Conservation (phyloP, 2,113 vertebrate genomes). For the Paralichthys olivaceus region DNA sequence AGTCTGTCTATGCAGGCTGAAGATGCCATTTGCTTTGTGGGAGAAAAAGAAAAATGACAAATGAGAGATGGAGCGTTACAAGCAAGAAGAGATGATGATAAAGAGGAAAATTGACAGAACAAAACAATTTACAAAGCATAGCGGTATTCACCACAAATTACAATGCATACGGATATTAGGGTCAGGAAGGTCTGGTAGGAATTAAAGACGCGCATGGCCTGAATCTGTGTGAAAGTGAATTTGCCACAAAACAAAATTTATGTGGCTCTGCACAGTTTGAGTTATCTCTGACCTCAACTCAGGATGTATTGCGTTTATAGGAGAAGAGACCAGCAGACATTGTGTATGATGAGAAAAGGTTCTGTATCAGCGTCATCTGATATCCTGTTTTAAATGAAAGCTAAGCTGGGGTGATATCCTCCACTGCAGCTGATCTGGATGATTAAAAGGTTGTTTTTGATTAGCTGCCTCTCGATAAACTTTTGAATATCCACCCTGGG, state of each 20-base stretch:
- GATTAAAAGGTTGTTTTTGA: slow-evolving; percentile 71
- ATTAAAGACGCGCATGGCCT: slow-evolving; percentile 31
- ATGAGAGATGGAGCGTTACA: slow-evolving; percentile 39
- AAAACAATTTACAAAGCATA: slow-evolving; percentile 36
- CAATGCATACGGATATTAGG: slow-evolving; percentile 21
- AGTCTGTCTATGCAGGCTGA: slow-evolving; percentile 49
- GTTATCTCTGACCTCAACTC: slow-evolving; percentile 47
- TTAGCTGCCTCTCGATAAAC: slow-evolving; percentile 61
- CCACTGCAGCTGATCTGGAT: slow-evolving; percentile 39
- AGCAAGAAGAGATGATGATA: slow-evolving; percentile 36
- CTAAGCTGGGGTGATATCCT: slow-evolving; percentile 65
- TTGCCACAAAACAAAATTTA: slow-evolving; percentile 31
- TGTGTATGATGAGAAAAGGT: slow-evolving; percentile 53
- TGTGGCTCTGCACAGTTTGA: slow-evolving; percentile 43
- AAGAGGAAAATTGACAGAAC: slow-evolving; percentile 39
- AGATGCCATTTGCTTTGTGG: slow-evolving; percentile 40
- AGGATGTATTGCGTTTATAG: slow-evolving; percentile 35
- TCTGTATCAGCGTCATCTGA: slow-evolving; percentile 54
- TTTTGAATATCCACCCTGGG: slow-evolving; percentile 46
- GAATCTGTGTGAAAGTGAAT: slow-evolving; percentile 19
- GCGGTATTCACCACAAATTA: slow-evolving; percentile 41
- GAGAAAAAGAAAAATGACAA: slow-evolving; percentile 30
- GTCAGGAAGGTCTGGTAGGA: slow-evolving; percentile 44
- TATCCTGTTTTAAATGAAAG: slow-evolving; percentile 74
- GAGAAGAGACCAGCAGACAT: slow-evolving; percentile 44